Percentiles rank a stretch among this genome's conserved stretches.
phyloP scores from a whole-genome alignment of 2,888 invertebrate genomes.

The Chalcosyrphus nemorum region DNA sequence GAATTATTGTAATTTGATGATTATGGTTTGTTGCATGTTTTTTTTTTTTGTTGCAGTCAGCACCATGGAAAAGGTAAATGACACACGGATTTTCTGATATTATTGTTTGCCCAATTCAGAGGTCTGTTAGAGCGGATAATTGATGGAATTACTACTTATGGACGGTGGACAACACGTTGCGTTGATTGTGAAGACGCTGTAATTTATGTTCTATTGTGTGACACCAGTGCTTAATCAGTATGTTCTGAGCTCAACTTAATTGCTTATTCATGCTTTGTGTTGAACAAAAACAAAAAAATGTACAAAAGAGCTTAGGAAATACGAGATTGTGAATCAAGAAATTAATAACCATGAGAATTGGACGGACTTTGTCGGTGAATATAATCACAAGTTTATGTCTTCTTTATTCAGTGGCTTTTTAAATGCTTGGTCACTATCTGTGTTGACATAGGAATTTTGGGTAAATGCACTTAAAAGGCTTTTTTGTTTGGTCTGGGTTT shows the following conservation, averaged over 20 bases:
- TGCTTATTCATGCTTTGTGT: constrained; percentile 49
- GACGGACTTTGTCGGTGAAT: constrained; percentile 15
- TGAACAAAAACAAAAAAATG: constrained; percentile 12
- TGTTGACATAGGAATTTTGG: too few relatives aligned
- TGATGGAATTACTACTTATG: constrained; percentile 36
- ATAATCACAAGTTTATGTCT: not conserved
- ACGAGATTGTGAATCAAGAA: not conserved
- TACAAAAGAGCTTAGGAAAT: constrained; percentile 16
- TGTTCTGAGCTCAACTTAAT: constrained; percentile 31
- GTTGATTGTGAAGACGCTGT: too few relatives aligned
- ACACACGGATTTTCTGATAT: constrained; percentile 23
- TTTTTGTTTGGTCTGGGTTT: not conserved
- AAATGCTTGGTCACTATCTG: not conserved
- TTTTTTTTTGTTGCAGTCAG: constrained; percentile 28
- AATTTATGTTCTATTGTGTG: constrained; percentile 46
- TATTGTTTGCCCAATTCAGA: constrained; percentile 33
- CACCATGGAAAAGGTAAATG: constrained; percentile 53
- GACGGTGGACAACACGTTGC: constrained; percentile 1
- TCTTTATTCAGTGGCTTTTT: not conserved
- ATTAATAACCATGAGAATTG: constrained; percentile 35
- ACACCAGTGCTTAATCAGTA: constrained; percentile 42
- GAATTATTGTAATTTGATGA: constrained; percentile 65
- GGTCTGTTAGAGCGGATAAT: constrained; percentile 65
- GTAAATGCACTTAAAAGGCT: not conserved
- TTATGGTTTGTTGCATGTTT: constrained; percentile 61